Conservation (phyloP, 2,113 vertebrate genomes). For the Phaethornis superciliosus region DNA sequence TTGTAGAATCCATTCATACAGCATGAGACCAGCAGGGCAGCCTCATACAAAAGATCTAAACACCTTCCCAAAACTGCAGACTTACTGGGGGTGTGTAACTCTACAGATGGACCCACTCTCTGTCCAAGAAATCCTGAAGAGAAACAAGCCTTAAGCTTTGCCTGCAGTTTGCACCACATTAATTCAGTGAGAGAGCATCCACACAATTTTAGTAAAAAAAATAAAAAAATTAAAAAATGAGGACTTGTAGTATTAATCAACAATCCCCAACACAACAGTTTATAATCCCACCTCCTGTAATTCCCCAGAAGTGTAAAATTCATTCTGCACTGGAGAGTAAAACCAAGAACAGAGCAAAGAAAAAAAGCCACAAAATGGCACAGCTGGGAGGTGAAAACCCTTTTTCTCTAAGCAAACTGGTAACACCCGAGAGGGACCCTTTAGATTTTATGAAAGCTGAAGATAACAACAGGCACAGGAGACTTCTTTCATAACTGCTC, state of each 20-base stretch:
- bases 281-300: background rate
- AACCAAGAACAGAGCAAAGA: background rate
- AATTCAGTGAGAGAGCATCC: background rate
- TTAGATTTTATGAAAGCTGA: background rate
- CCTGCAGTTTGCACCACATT: background rate
- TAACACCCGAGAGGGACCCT: background rate
- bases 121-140: background rate
- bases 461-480: background rate
- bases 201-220: background rate
- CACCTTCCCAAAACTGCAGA: background rate
- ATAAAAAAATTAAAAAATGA: background rate
- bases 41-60: background rate
- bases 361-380: background rate
- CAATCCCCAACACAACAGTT: background rate
- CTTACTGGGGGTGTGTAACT: background rate
- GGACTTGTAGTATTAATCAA: background rate
- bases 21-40: background rate
- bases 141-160: background rate
- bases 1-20: background rate
- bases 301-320: background rate
- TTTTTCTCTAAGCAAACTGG: background rate
- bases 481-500: background rate
- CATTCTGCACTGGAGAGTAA: background rate
- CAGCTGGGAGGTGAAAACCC: background rate
- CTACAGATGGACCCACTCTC: background rate